Conservation (phyloP, 2,113 vertebrate genomes). For the Brachionichthys hirsutus region DNA sequence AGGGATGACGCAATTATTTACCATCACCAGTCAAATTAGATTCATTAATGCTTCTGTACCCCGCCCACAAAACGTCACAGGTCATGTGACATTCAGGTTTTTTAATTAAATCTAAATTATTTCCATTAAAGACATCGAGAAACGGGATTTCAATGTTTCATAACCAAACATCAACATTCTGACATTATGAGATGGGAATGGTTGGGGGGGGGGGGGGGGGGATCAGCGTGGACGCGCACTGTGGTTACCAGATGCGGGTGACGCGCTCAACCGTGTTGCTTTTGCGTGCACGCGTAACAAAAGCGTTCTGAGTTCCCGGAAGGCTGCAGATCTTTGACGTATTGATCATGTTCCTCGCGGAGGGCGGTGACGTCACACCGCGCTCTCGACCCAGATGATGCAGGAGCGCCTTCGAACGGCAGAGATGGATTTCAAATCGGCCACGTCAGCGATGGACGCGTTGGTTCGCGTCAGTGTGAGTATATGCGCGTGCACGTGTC, state of each 20-base stretch:
- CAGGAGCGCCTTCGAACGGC: conserved; percentile 56
- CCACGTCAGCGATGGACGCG: conserved; percentile 68
- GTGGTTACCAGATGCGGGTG: no score
- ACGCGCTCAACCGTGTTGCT: no score
- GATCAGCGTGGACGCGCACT: conserved; percentile 34
- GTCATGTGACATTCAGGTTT: no score
- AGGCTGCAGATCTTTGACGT: no score
- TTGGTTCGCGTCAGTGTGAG: conserved; percentile 72
- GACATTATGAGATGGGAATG: conserved; percentile 21
- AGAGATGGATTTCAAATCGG: conserved; percentile 67
- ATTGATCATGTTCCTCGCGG: conserved; percentile 4
- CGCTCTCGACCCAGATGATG: conserved; percentile 48
- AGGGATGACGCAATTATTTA: no score
- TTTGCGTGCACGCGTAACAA: no score
- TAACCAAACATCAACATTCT: conserved; percentile 33
- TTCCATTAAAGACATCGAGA: no score
- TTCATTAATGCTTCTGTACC: no score
- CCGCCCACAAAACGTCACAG: no score
- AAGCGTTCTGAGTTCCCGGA: no score
- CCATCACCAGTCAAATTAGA: no score
- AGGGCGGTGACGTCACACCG: conserved; percentile 14
- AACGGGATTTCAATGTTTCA: neutral
- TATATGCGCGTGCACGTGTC: conserved; percentile 9
- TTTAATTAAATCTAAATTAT: no score
- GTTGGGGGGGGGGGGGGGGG: conserved; percentile 47